A percentile compares a stretch with the other conserved stretches of the same genome.
phyloP scores from a whole-genome alignment of 1,140 invertebrate genomes.

The Bombus waltoni region DNA sequence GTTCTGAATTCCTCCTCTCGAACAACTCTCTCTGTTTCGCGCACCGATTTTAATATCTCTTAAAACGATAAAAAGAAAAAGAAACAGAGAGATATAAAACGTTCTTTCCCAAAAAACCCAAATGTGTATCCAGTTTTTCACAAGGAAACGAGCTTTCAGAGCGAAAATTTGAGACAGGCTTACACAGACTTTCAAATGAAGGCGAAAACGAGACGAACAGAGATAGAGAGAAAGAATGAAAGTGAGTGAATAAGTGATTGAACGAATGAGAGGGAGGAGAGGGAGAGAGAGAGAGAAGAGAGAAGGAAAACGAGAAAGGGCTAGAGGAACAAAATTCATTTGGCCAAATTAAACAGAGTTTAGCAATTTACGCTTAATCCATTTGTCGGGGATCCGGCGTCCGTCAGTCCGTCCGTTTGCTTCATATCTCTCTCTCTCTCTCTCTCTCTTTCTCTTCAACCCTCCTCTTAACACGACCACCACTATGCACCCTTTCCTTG shows the following conservation, averaged over 20 bases:
- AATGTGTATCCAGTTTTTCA: not conserved
- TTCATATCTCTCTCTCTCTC: not conserved
- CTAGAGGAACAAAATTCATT: conserved; percentile 77
- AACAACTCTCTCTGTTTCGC: too few species aligned
- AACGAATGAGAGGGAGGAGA: not conserved
- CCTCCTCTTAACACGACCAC: conserved; percentile 36
- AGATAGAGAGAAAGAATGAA: not conserved
- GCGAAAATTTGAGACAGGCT: not conserved
- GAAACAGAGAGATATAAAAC: too few species aligned
- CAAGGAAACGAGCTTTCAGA: conserved; percentile 2
- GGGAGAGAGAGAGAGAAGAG: not conserved
- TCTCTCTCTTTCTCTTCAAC: not conserved
- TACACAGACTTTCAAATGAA: not conserved
- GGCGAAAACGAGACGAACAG: not conserved
- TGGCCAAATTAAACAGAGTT: conserved; percentile 80
- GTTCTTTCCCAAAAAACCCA: too few species aligned
- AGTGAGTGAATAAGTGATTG: not conserved
- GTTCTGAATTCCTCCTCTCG: too few species aligned
- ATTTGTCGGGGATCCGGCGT: conserved; percentile 75
- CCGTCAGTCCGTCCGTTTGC: conserved; percentile 63
- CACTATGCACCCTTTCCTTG: conserved; percentile 28
- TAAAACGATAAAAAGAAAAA: too few species aligned
- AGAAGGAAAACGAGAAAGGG: conserved; percentile 33
- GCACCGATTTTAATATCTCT: too few species aligned
- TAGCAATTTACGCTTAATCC: conserved; percentile 80